phyloP scores from a whole-genome alignment of 2,113 vertebrate genomes.

The Ornithorhynchus anatinus region DNA sequence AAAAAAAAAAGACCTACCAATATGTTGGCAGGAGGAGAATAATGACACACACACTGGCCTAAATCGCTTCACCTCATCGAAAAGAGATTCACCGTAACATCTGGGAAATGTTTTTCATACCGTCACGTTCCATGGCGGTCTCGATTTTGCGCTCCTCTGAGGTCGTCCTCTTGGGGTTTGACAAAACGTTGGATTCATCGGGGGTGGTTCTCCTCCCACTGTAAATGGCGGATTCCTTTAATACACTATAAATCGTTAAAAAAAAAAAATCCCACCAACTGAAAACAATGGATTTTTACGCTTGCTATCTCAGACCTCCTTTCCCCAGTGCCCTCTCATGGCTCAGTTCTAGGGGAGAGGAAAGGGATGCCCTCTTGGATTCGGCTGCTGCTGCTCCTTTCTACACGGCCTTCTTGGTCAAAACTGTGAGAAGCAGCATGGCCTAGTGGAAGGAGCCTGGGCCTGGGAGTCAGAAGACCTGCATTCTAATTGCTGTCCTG shows the following conservation, averaged over 20 bases:
- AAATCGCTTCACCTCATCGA: neutral
- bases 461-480: too few relatives aligned
- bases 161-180: neutral
- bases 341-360: too few relatives aligned
- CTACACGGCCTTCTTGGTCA: too few relatives aligned
- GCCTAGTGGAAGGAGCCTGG: too few relatives aligned
- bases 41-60: too few relatives aligned
- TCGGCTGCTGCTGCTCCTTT: too few relatives aligned
- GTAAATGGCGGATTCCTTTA: constrained; percentile 29
- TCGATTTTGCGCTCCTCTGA: neutral
- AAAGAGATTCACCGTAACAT: neutral
- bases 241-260: neutral
- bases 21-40: too few relatives aligned
- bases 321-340: neutral
- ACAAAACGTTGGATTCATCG: neutral
- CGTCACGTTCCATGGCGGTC: constrained; percentile 5
- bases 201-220: neutral
- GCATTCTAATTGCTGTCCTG: too few relatives aligned
- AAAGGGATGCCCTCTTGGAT: too few relatives aligned
- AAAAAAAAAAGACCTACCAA: too few relatives aligned
- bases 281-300: neutral
- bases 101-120: neutral
- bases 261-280: neutral
- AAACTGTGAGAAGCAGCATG: too few relatives aligned
- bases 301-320: neutral